Percentiles rank a stretch among this genome's conserved stretches.
phyloP scores from a whole-genome alignment of 2,113 vertebrate species.

The Riparia riparia region DNA sequence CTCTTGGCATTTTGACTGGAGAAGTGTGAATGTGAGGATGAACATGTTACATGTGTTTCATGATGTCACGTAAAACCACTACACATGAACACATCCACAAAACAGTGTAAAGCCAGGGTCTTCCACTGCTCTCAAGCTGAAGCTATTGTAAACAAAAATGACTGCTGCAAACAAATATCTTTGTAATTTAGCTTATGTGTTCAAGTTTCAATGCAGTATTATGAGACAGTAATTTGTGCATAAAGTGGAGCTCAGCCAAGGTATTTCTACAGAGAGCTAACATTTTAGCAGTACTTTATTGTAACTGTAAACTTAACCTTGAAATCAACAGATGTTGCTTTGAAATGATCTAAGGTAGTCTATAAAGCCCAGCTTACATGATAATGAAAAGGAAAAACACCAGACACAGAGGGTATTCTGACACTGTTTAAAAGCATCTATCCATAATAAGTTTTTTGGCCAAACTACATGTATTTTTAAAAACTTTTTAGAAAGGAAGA shows the following conservation, averaged over 20 bases:
- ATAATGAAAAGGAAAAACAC: not conserved
- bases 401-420: not conserved
- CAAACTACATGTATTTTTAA: not conserved
- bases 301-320: slow-evolving; percentile 16
- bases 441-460: not conserved
- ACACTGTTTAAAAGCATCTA: not conserved
- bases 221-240: not conserved
- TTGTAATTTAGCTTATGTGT: not conserved
- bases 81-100: not conserved
- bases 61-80: too few species aligned
- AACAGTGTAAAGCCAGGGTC: not conserved
- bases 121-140: not conserved
- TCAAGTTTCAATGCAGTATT: not conserved
- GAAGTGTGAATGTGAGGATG: not conserved
- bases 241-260: not conserved
- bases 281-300: not conserved
- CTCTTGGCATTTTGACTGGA: not conserved
- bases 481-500: not conserved
- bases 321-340: slow-evolving; percentile 39
- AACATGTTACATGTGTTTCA: not conserved
- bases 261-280: slow-evolving; percentile 19
- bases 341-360: slow-evolving; percentile 34
- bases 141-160: not conserved
- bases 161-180: not conserved
- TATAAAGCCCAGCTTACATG: not conserved